Base-by-base conservation (phyloP, 2,113 vertebrate species). In the Gobiocypris rarus region DNA sequence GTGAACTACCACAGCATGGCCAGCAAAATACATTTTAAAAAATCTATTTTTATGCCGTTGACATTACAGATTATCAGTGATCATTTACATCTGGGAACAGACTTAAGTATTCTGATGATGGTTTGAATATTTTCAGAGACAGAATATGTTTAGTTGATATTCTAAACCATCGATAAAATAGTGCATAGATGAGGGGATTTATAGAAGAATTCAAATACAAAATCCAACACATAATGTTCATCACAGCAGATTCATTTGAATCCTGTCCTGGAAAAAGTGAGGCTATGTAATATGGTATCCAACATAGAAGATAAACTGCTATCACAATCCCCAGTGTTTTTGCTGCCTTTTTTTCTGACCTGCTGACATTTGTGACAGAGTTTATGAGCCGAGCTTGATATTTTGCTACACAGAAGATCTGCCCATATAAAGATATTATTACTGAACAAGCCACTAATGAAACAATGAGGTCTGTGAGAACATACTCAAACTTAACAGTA, bases 91-190 rank as follows among this genome's bases (percentile, higher is more conserved):
- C 50, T 38, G 74, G 3, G 6, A 67, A 69, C 9, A 81, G 9
- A 13, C 24, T 65, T 14, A 81, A 63, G 17, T 50, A 48, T 8
- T 63, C 14, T 11, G 58, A 65, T 3, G 58, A 61, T 11, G 38
- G 17, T 14, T 71, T 34, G 14, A 71, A 17, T 38, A 91, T 89
- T 59, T 78, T 87, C 28, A 91, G 45, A n/a, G 88, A 90, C 9
- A 96, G 65, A 81, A 91, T 90, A 17, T 75, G 45, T 83, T 84
- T 89, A 3, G 85, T 87, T 1, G 90, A 78, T 88, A 85, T 91
- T 73, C 89, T 89, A 83, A 92, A 93, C 91, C 93, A 93, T 0
- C 83, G 85, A 52, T 92, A 92, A 83, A 92, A 92, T 22, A 93
- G 79, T 34, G 74, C 74, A 56, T 76, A 76, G 9, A 76, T 76